Evolutionary conservation across 1,140 invertebrate genomes (phyloP), one percentile per base, ranked within the genome.

Genomic region (Pissodes strobi): DNA sequence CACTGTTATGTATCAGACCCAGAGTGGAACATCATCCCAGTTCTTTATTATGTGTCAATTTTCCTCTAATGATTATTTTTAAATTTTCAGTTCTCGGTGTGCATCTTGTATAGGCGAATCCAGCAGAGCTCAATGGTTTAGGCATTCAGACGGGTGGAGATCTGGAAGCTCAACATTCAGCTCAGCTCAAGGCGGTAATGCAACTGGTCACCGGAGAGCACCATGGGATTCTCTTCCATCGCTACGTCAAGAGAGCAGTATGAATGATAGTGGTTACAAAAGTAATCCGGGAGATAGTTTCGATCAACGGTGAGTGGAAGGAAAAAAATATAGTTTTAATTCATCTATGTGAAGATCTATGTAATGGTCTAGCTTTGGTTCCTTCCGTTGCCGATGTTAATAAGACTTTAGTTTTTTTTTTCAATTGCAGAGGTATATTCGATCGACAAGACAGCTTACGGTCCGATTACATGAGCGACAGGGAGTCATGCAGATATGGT

Each of bases 361-460:
- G n/a, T n/a, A n/a, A n/a, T n/a, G n/a, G n/a, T n/a, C n/a, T n/a
- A n/a, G n/a, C n/a, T n/a, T n/a, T n/a, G n/a, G n/a, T n/a, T n/a
- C n/a, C n/a, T n/a, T n/a, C n/a, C n/a, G n/a, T n/a, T n/a, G n/a
- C n/a, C n/a, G n/a, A n/a, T 48, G 18, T 10, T 18, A 22, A 21
- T 22, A 48, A 22, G 5, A 15, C 12, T 6, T 48, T 48, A 15
- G n/a, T 17, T 61, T 59, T 45, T 45, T 70, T 65, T 68, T 68
- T 71, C 67, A 57, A 67, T 84, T 85, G 23, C 81, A 92, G 90
- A 68, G 88, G 88, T 41, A 87, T 90, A 66, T 93, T 93, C 72
- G 91, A 93, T 75, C 85, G 92, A n/a, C 92, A 94, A 81, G 92
- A 94, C 79, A 93, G 91, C 76, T 82, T 93, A 38, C 85, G 91